These are phyloP conservation scores for Cataglyphis rosenhaueri DNA, from an alignment of 2,888 invertebrate species.

Conservation along the genomic window DNA sequence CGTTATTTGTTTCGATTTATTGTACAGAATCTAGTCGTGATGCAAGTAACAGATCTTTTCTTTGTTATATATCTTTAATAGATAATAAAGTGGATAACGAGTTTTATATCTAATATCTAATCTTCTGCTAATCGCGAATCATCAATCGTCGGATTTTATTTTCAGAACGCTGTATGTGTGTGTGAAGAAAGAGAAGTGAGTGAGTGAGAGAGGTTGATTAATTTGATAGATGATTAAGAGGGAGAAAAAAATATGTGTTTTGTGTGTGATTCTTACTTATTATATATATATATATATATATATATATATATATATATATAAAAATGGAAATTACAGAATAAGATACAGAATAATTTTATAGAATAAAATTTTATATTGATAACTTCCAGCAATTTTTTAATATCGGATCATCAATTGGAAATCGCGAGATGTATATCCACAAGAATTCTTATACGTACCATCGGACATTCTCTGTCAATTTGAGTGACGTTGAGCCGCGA, in stretches of 20 bases:
- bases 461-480: conserved; percentile 40
- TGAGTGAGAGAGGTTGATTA: too few species aligned
- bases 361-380: background rate
- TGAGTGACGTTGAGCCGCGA: conserved; percentile 42
- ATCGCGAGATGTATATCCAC: conserved; percentile 10
- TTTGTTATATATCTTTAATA: conserved; percentile 1
- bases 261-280: too few species aligned
- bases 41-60: background rate
- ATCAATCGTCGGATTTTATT: background rate
- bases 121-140: background rate
- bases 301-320: too few species aligned
- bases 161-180: background rate
- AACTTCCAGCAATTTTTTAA: background rate
- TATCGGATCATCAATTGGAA: background rate
- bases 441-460: conserved; percentile 27
- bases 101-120: background rate
- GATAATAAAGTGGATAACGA: background rate
- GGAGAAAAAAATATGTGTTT: too few species aligned
- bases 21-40: background rate
- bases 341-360: too few species aligned
- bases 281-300: too few species aligned
- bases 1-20: background rate
- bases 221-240: too few species aligned
- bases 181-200: background rate
- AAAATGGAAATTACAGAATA: background rate